These are phyloP conservation scores for Peromyscus nudipes DNA, from an alignment of 2,797 vertebrate species.

Conservation along the genomic window DNA sequence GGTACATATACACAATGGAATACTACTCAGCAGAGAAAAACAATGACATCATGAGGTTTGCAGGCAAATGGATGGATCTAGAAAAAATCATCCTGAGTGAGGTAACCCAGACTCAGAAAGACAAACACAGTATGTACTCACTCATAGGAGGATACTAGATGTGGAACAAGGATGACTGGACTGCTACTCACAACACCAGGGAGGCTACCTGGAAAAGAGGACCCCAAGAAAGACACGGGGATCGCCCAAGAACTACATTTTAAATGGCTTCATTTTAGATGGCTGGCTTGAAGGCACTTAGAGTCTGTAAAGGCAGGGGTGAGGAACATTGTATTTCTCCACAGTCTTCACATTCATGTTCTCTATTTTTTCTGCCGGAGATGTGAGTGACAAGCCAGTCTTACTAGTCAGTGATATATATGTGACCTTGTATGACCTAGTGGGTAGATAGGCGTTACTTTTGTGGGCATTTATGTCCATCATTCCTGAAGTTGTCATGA, in stretches of 20 bases:
- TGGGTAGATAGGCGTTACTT: background rate
- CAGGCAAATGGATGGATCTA: too few relatives aligned
- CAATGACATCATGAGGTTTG: too few relatives aligned
- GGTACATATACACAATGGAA: too few relatives aligned
- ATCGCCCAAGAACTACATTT: background rate
- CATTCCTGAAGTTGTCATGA: background rate
- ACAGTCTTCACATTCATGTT: background rate
- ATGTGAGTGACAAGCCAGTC: background rate
- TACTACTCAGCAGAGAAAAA: too few relatives aligned
- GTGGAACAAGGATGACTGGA: too few relatives aligned
- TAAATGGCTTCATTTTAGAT: background rate
- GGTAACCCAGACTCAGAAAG: too few relatives aligned
- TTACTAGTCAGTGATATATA: background rate
- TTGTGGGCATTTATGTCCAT: background rate
- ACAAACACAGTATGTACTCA: too few relatives aligned
- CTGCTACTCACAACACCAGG: too few relatives aligned
- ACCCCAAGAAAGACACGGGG: too few relatives aligned
- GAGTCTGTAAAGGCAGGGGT: background rate
- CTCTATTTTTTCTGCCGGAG: background rate
- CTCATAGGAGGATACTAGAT: too few relatives aligned
- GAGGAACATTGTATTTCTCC: background rate
- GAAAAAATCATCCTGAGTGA: too few relatives aligned
- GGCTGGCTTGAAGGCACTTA: background rate
- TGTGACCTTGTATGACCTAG: background rate
- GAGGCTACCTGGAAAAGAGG: too few relatives aligned